A percentile compares a stretch with the other conserved stretches of the same genome.
Conservation (phyloP, 2,888 invertebrate genomes). For the Schrankia costaestrigalis region DNA sequence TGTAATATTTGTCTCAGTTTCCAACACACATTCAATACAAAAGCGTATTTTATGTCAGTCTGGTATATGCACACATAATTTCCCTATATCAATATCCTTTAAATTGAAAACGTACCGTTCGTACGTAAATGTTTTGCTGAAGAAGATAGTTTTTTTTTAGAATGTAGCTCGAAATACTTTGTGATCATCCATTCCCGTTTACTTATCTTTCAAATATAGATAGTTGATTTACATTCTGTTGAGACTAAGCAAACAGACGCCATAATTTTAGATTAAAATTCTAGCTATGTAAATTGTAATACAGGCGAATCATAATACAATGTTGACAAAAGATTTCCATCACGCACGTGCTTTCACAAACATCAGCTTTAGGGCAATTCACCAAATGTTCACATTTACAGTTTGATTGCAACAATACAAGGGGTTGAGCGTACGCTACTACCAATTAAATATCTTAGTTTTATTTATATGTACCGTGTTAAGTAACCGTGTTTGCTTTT, state of each 20-base stretch:
- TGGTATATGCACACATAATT: no score
- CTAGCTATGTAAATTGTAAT: conserved; percentile 24
- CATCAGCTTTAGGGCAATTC: conserved; percentile 26
- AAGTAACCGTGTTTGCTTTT: conserved; percentile 47
- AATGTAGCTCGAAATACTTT: no score
- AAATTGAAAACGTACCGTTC: no score
- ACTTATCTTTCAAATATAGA: no score
- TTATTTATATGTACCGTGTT: conserved; percentile 44
- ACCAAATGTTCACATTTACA: conserved; percentile 25
- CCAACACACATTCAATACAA: no score
- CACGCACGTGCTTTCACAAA: conserved; percentile 16
- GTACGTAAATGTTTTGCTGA: no score
- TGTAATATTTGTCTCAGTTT: no score
- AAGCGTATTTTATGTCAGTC: no score
- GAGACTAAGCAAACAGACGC: neutral
- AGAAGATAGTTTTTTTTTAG: no score
- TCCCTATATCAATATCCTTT: no score
- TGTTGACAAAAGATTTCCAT: conserved; percentile 35
- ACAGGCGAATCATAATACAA: conserved; percentile 28
- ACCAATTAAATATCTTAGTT: conserved; percentile 52
- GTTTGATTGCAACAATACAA: conserved; percentile 33
- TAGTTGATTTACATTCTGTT: neutral
- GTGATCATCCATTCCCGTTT: no score
- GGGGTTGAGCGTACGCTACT: conserved; percentile 33
- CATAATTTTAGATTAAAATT: conserved; percentile 17